Evolutionary conservation across 2,113 vertebrate genomes (phyloP).

Genomic region (Microtus ochrogaster): DNA sequence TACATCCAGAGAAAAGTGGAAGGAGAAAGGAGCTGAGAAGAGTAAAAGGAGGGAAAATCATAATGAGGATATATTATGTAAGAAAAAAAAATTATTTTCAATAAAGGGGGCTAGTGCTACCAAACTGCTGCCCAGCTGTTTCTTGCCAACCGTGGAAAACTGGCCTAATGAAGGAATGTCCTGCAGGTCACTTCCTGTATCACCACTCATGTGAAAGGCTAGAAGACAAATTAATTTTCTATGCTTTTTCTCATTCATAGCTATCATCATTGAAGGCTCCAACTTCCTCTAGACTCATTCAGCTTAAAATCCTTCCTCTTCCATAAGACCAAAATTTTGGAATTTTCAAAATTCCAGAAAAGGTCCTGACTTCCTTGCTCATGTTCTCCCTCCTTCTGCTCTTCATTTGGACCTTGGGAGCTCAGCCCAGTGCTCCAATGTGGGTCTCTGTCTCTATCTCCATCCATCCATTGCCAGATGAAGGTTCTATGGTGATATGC

Average conservation of each 20-base stretch:
- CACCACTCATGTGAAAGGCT: not conserved
- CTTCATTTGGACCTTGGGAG: no score
- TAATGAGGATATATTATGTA: not conserved
- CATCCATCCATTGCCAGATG: no score
- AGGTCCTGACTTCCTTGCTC: no score
- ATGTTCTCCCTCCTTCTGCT: no score
- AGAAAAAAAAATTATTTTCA: not conserved
- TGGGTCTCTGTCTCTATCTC: no score
- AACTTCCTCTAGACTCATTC: not conserved
- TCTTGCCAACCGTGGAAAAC: not conserved
- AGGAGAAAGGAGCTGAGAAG: not conserved
- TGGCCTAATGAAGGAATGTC: not conserved
- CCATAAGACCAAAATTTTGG: not conserved
- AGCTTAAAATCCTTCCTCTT: not conserved
- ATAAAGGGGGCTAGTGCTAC: not conserved
- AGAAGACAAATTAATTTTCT: not conserved
- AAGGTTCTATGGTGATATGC: no score
- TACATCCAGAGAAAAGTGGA: not conserved
- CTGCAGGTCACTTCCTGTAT: not conserved
- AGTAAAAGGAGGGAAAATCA: not conserved
- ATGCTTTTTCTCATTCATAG: not conserved
- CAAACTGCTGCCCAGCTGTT: no score
- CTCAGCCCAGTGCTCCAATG: no score
- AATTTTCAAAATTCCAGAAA: no score
- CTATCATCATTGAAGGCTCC: not conserved